These are phyloP conservation scores for Scolopax rusticola DNA, from an alignment of 2,797 vertebrate genomes.

Conservation along the genomic window DNA sequence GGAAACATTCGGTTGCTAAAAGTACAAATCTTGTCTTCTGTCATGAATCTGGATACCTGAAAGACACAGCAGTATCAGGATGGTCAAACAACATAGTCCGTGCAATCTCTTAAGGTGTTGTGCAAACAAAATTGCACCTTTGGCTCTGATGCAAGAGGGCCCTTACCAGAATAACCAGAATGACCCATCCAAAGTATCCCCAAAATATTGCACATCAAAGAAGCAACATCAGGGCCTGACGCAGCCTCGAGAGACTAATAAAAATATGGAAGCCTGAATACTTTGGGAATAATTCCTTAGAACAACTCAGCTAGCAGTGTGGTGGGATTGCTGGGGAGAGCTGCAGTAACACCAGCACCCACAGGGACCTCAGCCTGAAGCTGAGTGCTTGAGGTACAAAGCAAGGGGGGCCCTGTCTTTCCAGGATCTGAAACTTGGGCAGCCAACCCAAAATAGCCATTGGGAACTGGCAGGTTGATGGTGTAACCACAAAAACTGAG, in stretches of 20 bases:
- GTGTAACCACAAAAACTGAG: background rate
- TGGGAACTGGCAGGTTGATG: background rate
- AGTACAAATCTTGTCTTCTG: conserved; percentile 85
- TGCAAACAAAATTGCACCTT: background rate
- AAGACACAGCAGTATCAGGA: conserved; percentile 57
- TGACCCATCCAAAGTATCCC: background rate
- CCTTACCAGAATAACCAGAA: conserved; percentile 4
- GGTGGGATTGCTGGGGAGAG: background rate
- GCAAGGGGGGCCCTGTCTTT: background rate
- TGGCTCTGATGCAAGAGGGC: background rate
- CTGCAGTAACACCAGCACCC: background rate
- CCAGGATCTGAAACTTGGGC: background rate
- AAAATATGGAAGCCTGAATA: background rate
- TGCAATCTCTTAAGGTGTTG: background rate
- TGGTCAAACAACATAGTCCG: background rate
- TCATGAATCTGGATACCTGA: conserved; percentile 80
- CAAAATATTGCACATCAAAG: background rate
- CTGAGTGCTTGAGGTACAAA: background rate
- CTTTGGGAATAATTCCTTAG: background rate
- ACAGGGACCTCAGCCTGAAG: background rate
- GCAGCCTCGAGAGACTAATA: background rate
- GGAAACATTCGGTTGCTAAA: conserved; percentile 44
- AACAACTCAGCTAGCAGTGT: background rate
- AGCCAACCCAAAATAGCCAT: background rate
- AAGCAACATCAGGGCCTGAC: background rate